These are phyloP conservation scores for Pyrgilauda ruficollis DNA, from an alignment of 2,113 vertebrate species.

Conservation along the genomic window DNA sequence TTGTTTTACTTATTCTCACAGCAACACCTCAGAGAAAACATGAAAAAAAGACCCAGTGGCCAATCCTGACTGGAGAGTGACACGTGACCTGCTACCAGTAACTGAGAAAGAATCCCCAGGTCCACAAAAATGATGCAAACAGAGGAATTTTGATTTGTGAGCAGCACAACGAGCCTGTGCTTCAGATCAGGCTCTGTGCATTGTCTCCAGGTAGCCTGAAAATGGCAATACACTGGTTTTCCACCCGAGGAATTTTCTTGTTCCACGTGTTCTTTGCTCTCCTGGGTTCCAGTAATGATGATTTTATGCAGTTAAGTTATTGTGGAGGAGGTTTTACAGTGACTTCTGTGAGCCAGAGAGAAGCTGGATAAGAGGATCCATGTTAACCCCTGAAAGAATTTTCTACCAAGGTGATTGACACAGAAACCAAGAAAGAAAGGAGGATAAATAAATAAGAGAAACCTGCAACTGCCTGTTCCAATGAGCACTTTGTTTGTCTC, in stretches of 20 bases:
- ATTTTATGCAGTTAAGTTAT: background rate
- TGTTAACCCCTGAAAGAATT: background rate
- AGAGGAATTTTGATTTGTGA: background rate
- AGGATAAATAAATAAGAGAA: background rate
- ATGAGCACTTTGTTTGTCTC: background rate
- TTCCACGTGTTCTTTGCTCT: background rate
- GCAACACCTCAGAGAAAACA: background rate
- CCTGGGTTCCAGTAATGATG: fast-evolving
- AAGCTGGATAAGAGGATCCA: background rate
- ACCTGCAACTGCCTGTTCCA: background rate
- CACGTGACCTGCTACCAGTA: background rate
- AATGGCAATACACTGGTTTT: background rate
- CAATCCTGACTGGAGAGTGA: background rate
- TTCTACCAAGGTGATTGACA: background rate
- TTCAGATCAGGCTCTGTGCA: background rate
- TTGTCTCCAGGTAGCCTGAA: background rate
- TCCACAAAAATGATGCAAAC: background rate
- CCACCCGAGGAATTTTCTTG: background rate
- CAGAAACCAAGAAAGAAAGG: background rate
- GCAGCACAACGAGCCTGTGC: background rate
- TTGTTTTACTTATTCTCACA: constrained; percentile 8
- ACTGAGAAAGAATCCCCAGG: background rate
- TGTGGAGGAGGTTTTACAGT: background rate
- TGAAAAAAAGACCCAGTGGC: background rate
- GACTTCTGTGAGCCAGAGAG: background rate